Conservation (phyloP, 2,797 vertebrate genomes). For the Darevskia nairensis region DNA sequence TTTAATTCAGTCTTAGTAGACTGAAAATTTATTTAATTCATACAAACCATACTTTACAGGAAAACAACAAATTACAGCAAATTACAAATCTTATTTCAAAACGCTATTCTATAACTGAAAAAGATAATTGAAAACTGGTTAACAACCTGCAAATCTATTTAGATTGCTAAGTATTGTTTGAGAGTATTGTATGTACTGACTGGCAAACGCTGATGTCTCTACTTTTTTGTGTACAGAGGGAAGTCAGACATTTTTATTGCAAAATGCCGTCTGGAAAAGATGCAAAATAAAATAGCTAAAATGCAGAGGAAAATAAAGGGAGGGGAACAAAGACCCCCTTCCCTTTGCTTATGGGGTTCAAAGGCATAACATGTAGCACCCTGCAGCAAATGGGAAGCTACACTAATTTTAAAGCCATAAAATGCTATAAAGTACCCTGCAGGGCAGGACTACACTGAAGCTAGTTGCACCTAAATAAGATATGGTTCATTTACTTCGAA, state of each 20-base stretch:
- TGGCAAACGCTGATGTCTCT: conserved; percentile 47
- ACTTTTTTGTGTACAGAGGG: conserved; percentile 59
- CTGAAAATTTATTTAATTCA: background rate
- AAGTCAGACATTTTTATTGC: conserved; percentile 84
- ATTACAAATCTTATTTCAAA: background rate
- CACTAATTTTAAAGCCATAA: conserved; percentile 90
- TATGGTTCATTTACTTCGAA: conserved; percentile 87
- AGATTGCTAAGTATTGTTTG: background rate
- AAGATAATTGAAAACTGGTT: background rate
- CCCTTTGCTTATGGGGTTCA: conserved; percentile 87
- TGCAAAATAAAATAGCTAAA: conserved; percentile 83
- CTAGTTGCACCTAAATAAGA: conserved; percentile 88
- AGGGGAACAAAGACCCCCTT: conserved; percentile 78
- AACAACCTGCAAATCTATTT: conserved; percentile 4
- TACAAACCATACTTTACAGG: background rate
- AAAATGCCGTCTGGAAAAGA: conserved; percentile 83
- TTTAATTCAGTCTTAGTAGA: background rate
- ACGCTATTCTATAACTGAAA: background rate
- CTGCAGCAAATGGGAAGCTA: conserved; percentile 84
- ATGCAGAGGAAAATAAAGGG: conserved; percentile 61
- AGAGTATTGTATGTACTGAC: background rate
- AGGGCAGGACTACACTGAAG: conserved; percentile 83
- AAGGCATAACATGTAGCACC: conserved; percentile 85
- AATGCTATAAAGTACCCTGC: conserved; percentile 84
- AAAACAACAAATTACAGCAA: background rate